These are phyloP conservation scores for Lepidochitona cinerea DNA, from an alignment of 2,888 invertebrate genomes.

Conservation along the genomic window DNA sequence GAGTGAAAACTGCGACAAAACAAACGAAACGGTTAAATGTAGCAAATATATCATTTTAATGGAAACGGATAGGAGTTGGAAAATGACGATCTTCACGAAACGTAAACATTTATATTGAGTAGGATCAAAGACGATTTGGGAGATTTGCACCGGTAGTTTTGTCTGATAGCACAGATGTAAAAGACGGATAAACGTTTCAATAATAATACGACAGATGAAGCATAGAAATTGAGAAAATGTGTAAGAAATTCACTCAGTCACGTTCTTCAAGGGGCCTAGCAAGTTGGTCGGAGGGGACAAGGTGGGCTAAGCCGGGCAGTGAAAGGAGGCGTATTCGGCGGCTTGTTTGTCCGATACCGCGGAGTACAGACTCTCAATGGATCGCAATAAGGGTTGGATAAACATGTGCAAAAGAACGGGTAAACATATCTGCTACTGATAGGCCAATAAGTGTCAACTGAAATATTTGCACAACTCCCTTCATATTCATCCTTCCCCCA, in stretches of 20 bases:
- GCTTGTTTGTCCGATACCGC: background rate
- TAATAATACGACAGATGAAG: background rate
- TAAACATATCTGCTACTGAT: background rate
- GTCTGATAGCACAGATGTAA: background rate
- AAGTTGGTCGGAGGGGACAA: background rate
- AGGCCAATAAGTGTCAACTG: background rate
- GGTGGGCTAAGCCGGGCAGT: background rate
- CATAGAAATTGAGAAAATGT: background rate
- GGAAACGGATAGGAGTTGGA: background rate
- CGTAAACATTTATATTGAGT: background rate
- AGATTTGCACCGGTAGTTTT: background rate
- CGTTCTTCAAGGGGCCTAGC: background rate
- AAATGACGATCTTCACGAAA: background rate
- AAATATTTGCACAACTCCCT: background rate
- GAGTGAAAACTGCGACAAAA: too few relatives aligned
- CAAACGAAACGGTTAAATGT: background rate
- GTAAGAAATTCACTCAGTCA: background rate
- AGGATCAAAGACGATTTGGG: background rate
- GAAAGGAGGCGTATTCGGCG: background rate
- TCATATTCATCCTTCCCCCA: background rate
- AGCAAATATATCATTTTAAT: background rate
- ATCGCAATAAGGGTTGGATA: background rate
- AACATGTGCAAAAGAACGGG: constrained; percentile 2
- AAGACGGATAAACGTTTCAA: constrained; percentile 1
- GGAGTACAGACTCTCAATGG: background rate